These are phyloP conservation scores for Octomys mimax DNA, from an alignment of 2,797 vertebrate species.

Conservation along the genomic window DNA sequence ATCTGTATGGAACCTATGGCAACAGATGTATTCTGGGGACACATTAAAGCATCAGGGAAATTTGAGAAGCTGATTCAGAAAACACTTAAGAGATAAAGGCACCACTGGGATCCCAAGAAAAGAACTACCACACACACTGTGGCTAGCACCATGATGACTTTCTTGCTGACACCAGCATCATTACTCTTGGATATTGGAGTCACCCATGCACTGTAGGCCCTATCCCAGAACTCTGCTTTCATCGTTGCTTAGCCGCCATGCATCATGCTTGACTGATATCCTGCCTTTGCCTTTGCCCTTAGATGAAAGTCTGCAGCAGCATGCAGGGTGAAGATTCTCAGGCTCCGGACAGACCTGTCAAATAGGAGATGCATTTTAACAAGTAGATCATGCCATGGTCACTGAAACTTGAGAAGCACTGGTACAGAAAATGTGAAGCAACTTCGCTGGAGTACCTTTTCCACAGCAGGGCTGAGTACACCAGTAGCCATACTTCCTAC, in stretches of 20 bases:
- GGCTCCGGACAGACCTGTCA: background rate
- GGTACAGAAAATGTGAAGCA: background rate
- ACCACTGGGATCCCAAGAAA: background rate
- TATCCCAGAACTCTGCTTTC: background rate
- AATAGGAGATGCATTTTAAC: background rate
- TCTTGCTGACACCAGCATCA: background rate
- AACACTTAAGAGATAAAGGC: background rate
- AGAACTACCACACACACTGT: too few species aligned
- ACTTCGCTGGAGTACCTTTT: background rate
- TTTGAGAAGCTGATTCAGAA: background rate
- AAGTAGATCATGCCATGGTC: background rate
- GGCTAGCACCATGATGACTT: background rate
- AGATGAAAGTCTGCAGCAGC: background rate
- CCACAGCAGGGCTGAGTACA: background rate
- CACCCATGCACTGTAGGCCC: background rate
- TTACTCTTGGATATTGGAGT: background rate
- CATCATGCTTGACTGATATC: background rate
- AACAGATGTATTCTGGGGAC: background rate
- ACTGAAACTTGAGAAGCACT: background rate
- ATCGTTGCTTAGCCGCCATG: background rate
- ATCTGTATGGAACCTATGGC: background rate
- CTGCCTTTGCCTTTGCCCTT: too few species aligned
- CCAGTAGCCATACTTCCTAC: accelerated
- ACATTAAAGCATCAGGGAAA: background rate
- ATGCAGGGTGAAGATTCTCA: background rate